A percentile compares a stretch with the other conserved stretches of the same genome.
Conservation (phyloP, 2,797 vertebrate genomes). For the Amphiprion clarkii region DNA sequence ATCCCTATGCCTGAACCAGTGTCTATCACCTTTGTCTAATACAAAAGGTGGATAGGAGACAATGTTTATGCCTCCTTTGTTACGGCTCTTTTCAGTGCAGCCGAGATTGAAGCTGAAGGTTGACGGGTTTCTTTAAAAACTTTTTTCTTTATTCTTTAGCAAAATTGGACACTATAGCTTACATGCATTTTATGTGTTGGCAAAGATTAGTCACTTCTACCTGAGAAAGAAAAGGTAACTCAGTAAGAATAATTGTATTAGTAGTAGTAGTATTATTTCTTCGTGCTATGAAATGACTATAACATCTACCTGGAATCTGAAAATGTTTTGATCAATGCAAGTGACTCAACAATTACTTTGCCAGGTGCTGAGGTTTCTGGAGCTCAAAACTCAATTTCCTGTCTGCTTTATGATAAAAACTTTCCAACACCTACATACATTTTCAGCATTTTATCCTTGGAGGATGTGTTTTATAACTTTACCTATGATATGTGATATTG, state of each 20-base stretch:
- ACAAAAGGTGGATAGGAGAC: constrained; percentile 57
- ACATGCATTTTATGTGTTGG: neutral
- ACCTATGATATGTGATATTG: neutral
- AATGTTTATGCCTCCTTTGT: constrained; percentile 60
- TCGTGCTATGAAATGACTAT: neutral
- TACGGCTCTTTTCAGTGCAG: constrained; percentile 29
- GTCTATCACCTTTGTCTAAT: constrained; percentile 69
- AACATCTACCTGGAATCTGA: constrained; percentile 20
- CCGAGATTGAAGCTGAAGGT: constrained; percentile 48
- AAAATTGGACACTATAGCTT: constrained; percentile 30
- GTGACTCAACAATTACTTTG: constrained; percentile 52
- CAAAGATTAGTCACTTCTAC: constrained; percentile 22
- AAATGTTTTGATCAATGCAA: constrained; percentile 26
- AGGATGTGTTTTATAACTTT: constrained; percentile 27
- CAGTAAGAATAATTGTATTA: neutral
- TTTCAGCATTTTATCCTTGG: constrained; percentile 38
- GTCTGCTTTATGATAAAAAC: constrained; percentile 36
- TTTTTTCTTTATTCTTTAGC: neutral
- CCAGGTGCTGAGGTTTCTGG: constrained; percentile 63
- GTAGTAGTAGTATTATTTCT: neutral
- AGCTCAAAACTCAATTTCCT: constrained; percentile 48
- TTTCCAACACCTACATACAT: constrained; percentile 56
- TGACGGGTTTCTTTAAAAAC: constrained; percentile 20
- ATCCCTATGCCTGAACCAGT: constrained; percentile 55
- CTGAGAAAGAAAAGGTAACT: neutral